Conservation (phyloP, 2,797 vertebrate species). For the Rhinella marina region DNA sequence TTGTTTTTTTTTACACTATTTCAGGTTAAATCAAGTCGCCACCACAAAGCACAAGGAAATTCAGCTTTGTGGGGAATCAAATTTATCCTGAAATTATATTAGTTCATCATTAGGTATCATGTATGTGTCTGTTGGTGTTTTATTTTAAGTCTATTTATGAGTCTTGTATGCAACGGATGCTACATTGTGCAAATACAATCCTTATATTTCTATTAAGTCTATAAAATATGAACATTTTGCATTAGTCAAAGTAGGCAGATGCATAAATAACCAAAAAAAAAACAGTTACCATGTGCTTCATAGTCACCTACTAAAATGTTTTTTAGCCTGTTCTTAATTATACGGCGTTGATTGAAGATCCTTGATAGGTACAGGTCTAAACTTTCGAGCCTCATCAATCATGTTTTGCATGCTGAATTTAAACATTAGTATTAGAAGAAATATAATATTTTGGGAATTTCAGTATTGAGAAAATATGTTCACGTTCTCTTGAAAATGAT, state of each 20-base stretch:
- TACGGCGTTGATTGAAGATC: conserved; percentile 37
- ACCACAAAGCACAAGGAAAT: too few species aligned
- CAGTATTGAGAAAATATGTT: not conserved
- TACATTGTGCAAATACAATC: not conserved
- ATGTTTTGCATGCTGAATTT: conserved; percentile 32
- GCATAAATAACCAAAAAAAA: not conserved
- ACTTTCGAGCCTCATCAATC: conserved; percentile 51
- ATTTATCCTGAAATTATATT: not conserved
- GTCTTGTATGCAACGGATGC: not conserved
- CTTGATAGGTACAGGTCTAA: conserved; percentile 3
- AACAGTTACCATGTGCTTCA: not conserved
- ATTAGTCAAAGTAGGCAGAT: not conserved
- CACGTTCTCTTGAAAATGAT: not conserved
- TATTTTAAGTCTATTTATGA: not conserved
- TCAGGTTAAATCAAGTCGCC: too few species aligned
- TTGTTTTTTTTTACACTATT: too few species aligned
- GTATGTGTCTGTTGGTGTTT: not conserved
- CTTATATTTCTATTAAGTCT: not conserved
- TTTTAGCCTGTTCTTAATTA: conserved; percentile 56
- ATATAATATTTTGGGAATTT: conserved; percentile 12
- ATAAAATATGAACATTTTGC: not conserved
- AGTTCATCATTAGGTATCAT: too few species aligned
- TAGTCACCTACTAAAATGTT: conserved; percentile 33
- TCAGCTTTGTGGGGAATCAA: too few species aligned
- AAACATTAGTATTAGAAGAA: conserved; percentile 9